A percentile compares a stretch with the other conserved stretches of the same genome.
phyloP scores from a whole-genome alignment of 2,797 vertebrate species.

The Argya squamiceps region DNA sequence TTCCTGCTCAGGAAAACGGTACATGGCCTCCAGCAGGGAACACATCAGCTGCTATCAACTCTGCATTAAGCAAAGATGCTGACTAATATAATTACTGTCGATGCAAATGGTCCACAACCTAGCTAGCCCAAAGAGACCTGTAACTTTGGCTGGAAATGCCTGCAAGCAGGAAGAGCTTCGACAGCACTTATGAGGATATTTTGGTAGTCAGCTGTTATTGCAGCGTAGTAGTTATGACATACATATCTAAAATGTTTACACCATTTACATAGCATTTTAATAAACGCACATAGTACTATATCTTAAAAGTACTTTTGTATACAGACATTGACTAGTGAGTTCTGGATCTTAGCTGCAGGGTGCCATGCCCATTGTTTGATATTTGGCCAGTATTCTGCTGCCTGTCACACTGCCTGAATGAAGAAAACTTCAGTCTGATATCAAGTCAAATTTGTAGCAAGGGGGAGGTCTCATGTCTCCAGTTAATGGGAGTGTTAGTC shows the following conservation, averaged over 20 bases:
- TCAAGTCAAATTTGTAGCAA: background rate
- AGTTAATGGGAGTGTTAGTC: constrained; percentile 25
- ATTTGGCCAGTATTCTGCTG: constrained; percentile 15
- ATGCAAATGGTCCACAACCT: background rate
- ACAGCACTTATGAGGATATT: background rate
- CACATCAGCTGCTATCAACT: background rate
- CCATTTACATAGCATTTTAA: background rate
- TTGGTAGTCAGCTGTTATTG: background rate
- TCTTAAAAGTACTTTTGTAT: background rate
- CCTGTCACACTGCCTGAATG: background rate
- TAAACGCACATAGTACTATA: background rate
- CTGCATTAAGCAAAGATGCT: background rate
- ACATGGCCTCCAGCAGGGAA: background rate
- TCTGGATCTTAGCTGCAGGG: background rate
- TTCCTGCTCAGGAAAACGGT: background rate
- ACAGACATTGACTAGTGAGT: background rate
- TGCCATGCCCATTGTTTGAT: background rate
- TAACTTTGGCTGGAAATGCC: background rate
- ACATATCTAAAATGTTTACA: background rate
- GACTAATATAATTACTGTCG: background rate
- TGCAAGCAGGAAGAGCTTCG: background rate
- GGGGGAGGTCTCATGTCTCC: background rate
- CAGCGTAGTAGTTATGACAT: background rate
- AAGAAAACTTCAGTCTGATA: constrained; percentile 41
- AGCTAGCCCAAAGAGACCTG: background rate